Percentiles rank a stretch among this genome's conserved stretches.
phyloP scores from a whole-genome alignment of 2,888 invertebrate genomes.

The Parthenolecanium corni region DNA sequence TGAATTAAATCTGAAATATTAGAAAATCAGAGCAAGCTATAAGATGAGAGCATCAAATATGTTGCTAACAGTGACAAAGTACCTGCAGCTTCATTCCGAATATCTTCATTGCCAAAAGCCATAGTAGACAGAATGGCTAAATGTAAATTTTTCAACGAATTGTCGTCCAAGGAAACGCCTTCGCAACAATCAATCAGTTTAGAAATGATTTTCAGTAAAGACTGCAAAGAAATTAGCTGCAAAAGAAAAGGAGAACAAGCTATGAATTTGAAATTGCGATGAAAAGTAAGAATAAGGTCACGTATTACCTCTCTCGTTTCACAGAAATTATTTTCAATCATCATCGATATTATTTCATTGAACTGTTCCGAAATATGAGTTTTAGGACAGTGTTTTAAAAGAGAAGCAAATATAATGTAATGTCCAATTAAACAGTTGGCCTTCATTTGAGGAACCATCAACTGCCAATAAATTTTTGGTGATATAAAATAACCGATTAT shows the following conservation, averaged over 20 bases:
- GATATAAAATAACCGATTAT: conserved; percentile 65
- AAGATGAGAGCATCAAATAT: neutral
- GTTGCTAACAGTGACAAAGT: neutral
- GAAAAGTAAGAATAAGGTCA: neutral
- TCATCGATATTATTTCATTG: conserved; percentile 46
- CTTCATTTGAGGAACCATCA: conserved; percentile 53
- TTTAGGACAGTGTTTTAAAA: conserved; percentile 48
- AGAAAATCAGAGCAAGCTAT: neutral
- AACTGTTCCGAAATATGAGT: conserved; percentile 43
- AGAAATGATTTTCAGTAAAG: conserved; percentile 4
- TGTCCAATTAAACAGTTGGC: conserved; percentile 42
- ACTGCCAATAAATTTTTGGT: conserved; percentile 54
- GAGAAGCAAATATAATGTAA: conserved; percentile 49
- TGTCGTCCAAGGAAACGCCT: neutral
- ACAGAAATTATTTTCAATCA: conserved; percentile 50
- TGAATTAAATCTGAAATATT: conserved; percentile 1
- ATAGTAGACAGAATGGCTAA: neutral
- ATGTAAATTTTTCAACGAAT: neutral
- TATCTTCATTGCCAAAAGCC: neutral
- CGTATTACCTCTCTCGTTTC: conserved; percentile 42
- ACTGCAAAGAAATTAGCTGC: neutral
- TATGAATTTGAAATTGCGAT: neutral
- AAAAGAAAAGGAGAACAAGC: neutral
- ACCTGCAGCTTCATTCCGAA: neutral
- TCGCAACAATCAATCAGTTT: conserved; percentile 3